These are phyloP conservation scores for Buceros bicornis DNA, from an alignment of 2,797 vertebrate genomes.

Conservation along the genomic window DNA sequence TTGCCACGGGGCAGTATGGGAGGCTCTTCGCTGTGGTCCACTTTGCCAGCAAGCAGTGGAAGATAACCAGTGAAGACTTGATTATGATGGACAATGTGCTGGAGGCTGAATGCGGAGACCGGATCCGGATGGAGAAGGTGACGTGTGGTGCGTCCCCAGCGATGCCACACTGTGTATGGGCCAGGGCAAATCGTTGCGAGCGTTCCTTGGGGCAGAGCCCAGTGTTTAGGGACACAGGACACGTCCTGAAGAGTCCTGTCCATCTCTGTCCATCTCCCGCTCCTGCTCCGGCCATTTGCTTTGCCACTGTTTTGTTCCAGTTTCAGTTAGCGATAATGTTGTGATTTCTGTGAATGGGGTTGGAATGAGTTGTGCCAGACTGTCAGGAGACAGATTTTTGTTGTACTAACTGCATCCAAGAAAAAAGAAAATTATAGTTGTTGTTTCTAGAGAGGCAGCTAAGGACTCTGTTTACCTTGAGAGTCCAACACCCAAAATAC, in stretches of 20 bases:
- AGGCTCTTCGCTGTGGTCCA: conserved; percentile 94
- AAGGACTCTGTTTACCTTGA: conserved; percentile 9
- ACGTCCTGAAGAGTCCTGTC: fast-evolving
- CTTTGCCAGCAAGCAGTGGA: conserved; percentile 94
- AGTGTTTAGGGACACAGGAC: fast-evolving
- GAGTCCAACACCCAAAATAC: background rate
- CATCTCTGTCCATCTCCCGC: background rate
- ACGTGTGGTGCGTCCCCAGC: background rate
- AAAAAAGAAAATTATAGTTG: background rate
- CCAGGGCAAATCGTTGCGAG: fast-evolving
- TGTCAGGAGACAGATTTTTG: background rate
- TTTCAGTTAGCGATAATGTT: background rate
- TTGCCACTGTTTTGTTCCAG: background rate
- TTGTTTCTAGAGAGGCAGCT: background rate
- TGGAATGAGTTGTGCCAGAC: background rate
- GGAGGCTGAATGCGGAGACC: conserved; percentile 88
- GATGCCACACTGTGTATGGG: background rate
- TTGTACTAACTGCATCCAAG: background rate
- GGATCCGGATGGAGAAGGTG: conserved; percentile 94
- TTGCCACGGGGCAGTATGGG: conserved; percentile 80
- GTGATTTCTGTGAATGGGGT: background rate
- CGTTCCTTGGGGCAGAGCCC: fast-evolving
- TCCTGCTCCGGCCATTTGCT: background rate
- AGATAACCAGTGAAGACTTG: conserved; percentile 91
- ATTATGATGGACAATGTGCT: conserved; percentile 89